Percentiles rank a stretch among this genome's conserved stretches.
These are phyloP conservation scores for Scolopax bukidnonensis DNA, from an alignment of 2,797 vertebrate genomes.

Conservation along the genomic window DNA sequence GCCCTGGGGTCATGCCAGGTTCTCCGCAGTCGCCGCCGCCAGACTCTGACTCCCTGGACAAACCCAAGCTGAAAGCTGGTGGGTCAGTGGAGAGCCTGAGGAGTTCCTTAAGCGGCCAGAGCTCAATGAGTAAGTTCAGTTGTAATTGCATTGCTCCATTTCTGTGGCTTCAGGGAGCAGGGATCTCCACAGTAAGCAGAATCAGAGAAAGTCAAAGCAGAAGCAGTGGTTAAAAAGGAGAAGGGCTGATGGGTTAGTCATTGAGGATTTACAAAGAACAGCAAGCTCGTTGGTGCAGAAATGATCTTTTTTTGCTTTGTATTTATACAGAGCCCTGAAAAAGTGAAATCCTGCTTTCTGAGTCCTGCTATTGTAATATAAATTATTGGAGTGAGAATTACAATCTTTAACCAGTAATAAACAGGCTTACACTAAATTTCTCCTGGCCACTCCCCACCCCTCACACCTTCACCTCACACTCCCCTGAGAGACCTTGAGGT, in stretches of 20 bases:
- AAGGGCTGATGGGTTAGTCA: background rate
- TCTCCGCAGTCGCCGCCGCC: conserved; percentile 86
- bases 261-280: background rate
- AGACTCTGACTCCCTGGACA: conserved; percentile 88
- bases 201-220: background rate
- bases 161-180: background rate
- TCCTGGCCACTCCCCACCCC: background rate
- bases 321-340: background rate
- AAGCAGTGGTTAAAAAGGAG: background rate
- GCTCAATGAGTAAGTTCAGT: conserved; percentile 92
- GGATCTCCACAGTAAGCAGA: background rate
- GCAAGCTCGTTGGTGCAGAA: background rate
- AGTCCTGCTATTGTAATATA: background rate
- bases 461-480: no score
- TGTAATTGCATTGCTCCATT: background rate
- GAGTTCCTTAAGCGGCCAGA: conserved; percentile 96
- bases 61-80: conserved; percentile 95
- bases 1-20: conserved; percentile 85
- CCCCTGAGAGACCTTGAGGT: background rate
- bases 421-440: background rate
- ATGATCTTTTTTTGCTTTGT: background rate
- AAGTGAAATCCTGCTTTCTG: background rate
- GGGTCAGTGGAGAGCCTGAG: conserved; percentile 96
- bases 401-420: background rate
- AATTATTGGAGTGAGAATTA: background rate